These are phyloP conservation scores for Tinea pellionella DNA, from an alignment of 2,888 invertebrate genomes.

Conservation along the genomic window DNA sequence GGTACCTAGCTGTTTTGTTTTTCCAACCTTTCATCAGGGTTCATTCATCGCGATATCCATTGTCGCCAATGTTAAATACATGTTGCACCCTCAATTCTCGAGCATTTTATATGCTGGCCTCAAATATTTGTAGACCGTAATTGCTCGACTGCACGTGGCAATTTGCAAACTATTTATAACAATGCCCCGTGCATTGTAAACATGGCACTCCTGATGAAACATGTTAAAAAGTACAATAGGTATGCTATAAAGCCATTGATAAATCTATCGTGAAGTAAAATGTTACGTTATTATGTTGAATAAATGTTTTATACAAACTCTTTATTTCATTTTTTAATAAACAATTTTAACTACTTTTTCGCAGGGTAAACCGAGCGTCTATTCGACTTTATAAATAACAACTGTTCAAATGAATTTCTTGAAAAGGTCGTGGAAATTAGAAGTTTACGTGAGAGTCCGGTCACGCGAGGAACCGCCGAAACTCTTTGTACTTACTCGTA, in stretches of 20 bases:
- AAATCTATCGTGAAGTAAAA: neutral
- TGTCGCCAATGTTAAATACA: conserved; percentile 8
- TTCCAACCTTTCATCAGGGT: neutral
- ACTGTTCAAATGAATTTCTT: conserved; percentile 57
- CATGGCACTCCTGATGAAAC: neutral
- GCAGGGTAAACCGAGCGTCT: conserved; percentile 30
- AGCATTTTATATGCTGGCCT: conserved; percentile 26
- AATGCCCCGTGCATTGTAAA: conserved; percentile 19
- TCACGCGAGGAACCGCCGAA: conserved; percentile 54
- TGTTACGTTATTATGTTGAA: neutral
- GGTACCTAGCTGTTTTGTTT: neutral
- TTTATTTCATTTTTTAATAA: conserved; percentile 29
- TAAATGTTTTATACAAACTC: conserved; percentile 9
- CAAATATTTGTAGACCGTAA: conserved; percentile 33
- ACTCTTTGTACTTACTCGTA: conserved; percentile 35
- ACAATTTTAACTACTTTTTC: conserved; percentile 41
- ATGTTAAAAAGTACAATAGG: neutral
- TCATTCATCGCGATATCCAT: neutral
- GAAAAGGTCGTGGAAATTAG: conserved; percentile 65
- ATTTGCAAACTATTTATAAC: conserved; percentile 19
- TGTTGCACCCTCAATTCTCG: conserved; percentile 13
- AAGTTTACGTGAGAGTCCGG: conserved; percentile 52
- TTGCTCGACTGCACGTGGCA: conserved; percentile 22
- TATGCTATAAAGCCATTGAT: neutral
- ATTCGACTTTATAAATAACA: conserved; percentile 37